A percentile compares a stretch with the other conserved stretches of the same genome.
phyloP scores from a whole-genome alignment of 2,797 vertebrate species.

The Chaetophractus vellerosus region DNA sequence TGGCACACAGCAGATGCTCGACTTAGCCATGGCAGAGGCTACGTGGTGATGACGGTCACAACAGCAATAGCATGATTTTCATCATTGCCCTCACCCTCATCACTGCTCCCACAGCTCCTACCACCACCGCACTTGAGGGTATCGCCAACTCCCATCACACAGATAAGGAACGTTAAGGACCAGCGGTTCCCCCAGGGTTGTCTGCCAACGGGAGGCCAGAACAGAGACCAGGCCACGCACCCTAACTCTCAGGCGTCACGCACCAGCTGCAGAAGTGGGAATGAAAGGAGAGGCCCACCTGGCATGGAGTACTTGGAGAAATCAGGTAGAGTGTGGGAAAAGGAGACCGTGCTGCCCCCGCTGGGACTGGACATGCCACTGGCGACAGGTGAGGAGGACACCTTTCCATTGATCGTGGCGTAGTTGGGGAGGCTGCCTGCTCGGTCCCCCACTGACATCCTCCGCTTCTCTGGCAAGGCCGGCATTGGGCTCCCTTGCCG shows the following conservation, averaged over 20 bases:
- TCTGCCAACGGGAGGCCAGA: neutral
- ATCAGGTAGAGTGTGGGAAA: constrained; percentile 97
- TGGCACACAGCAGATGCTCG: neutral
- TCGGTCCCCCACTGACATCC: constrained; percentile 95
- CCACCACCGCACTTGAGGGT: neutral
- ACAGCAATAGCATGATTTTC: accelerated
- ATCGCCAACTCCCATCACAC: neutral
- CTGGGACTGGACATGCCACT: constrained; percentile 92
- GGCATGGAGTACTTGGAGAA: constrained; percentile 97
- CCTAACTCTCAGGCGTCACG: neutral
- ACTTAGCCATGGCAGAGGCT: neutral
- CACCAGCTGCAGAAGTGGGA: neutral
- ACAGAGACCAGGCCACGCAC: accelerated
- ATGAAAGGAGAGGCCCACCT: constrained; percentile 89
- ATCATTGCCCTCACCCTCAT: neutral
- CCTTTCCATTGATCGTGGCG: constrained; percentile 95
- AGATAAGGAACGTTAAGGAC: neutral
- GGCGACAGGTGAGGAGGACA: constrained; percentile 92
- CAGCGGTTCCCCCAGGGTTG: neutral
- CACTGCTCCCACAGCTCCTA: neutral
- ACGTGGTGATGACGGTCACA: accelerated
- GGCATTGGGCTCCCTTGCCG: constrained; percentile 93
- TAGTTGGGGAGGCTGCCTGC: constrained; percentile 94
- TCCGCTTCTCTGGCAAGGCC: constrained; percentile 95
- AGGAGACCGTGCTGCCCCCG: constrained; percentile 91